Percentiles rank a stretch among this genome's conserved stretches.
Evolutionary conservation across 2,888 invertebrate species (phyloP).

Genomic region (Zhuqinia jingwanae): DNA sequence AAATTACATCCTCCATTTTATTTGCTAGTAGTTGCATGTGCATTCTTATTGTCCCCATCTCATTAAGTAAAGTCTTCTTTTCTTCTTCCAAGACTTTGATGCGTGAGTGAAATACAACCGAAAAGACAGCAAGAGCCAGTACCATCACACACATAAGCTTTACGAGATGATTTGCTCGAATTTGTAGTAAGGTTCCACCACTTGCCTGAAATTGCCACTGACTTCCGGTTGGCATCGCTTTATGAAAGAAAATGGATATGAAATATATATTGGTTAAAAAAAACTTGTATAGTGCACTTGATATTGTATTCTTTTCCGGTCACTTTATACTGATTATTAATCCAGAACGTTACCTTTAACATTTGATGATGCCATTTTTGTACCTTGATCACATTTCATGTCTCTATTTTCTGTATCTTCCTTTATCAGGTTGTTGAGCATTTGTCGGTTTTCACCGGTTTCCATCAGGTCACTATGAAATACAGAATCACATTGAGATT

Average conservation of each 20-base stretch:
- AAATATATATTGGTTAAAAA: too few relatives aligned
- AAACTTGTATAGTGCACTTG: too few relatives aligned
- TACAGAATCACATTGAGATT: background rate
- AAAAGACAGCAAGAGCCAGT: background rate
- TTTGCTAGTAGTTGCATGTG: background rate
- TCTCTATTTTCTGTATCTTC: too few relatives aligned
- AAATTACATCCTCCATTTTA: slow-evolving; percentile 32
- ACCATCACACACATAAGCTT: slow-evolving; percentile 51
- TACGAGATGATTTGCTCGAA: slow-evolving; percentile 61
- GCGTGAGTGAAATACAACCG: slow-evolving; percentile 50
- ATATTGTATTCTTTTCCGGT: too few relatives aligned
- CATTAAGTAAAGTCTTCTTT: slow-evolving; percentile 12
- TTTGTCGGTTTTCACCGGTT: background rate
- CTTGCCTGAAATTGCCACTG: slow-evolving; percentile 31
- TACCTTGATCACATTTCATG: too few relatives aligned
- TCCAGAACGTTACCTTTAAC: too few relatives aligned
- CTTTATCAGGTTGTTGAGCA: too few relatives aligned
- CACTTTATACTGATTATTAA: background rate
- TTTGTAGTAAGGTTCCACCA: slow-evolving; percentile 50
- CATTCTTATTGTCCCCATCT: slow-evolving; percentile 34
- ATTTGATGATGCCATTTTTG: too few relatives aligned
- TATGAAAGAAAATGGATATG: too few relatives aligned
- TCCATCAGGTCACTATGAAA: background rate
- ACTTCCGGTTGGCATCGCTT: background rate
- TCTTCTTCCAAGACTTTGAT: slow-evolving; percentile 50